Conservation (phyloP, 2,888 invertebrate genomes). For the Drosophila hamatofila region DNA sequence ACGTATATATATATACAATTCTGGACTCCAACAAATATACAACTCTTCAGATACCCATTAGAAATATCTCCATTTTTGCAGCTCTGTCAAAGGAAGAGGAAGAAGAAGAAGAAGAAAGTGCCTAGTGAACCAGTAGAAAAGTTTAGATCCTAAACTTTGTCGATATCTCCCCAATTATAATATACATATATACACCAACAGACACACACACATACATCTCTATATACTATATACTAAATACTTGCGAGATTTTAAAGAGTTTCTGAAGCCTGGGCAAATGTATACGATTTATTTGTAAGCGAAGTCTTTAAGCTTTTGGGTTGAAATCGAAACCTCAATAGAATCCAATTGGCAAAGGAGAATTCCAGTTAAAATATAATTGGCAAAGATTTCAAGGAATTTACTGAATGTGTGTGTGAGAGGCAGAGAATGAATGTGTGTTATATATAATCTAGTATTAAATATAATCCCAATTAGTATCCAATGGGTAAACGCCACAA, state of each 20-base stretch:
- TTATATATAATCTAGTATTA: background rate
- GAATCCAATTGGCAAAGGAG: background rate
- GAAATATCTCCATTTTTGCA: slow-evolving; percentile 28
- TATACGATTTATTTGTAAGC: slow-evolving; percentile 44
- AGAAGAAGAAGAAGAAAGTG: slow-evolving; percentile 39
- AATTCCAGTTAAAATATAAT: background rate
- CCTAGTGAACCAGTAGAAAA: slow-evolving; percentile 60
- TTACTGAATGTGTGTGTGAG: background rate
- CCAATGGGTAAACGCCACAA: background rate
- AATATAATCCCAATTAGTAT: background rate
- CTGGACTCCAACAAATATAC: background rate
- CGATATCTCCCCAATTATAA: slow-evolving; percentile 15
- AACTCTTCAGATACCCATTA: background rate
- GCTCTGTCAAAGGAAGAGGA: slow-evolving; percentile 18
- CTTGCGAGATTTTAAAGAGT: slow-evolving; percentile 5
- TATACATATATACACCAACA: background rate
- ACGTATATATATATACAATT: background rate
- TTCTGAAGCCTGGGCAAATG: slow-evolving; percentile 46
- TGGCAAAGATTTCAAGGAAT: slow-evolving; percentile 16
- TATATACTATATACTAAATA: slow-evolving; percentile 4
- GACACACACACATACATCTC: background rate
- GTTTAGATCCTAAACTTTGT: slow-evolving; percentile 34
- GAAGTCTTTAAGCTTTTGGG: background rate
- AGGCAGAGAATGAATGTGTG: background rate
- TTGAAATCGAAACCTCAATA: background rate